Conservation (phyloP, 1,140 invertebrate species). For the Orius laevigatus region DNA sequence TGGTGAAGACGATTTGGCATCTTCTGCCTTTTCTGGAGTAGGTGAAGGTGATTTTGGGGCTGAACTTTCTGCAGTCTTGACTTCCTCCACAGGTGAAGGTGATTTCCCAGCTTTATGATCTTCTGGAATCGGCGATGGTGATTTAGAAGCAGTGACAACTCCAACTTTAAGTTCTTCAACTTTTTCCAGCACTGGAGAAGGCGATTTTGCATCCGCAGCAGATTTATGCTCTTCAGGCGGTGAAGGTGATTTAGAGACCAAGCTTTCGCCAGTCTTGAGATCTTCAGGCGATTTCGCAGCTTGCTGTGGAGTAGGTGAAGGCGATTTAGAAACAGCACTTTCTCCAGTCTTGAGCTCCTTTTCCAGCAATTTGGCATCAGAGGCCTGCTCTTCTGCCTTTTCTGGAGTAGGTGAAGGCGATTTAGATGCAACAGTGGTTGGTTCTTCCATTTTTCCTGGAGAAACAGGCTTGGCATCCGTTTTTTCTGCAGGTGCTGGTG, state of each 20-base stretch:
- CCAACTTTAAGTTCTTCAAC: not conserved
- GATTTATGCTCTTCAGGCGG: not conserved
- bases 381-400: slow-evolving; percentile 1
- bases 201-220: not conserved
- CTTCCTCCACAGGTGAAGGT: slow-evolving; percentile 17
- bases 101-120: slow-evolving; percentile 6
- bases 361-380: not conserved
- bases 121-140: slow-evolving; percentile 1
- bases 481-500: not conserved
- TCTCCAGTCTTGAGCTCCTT: not conserved
- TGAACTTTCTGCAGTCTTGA: not conserved
- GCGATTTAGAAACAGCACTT: not conserved
- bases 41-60: not conserved
- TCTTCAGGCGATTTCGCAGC: not conserved
- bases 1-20: not conserved
- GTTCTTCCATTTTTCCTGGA: not conserved
- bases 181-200: not conserved
- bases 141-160: slow-evolving; percentile 6
- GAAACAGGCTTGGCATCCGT: not conserved
- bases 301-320: not conserved
- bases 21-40: not conserved
- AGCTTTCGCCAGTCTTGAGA: not conserved
- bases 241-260: not conserved
- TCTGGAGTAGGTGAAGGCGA: not conserved
- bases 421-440: not conserved